Evolutionary conservation across 2,113 vertebrate species (phyloP).

Genomic region (Rhegmatorhina hoffmannsi): DNA sequence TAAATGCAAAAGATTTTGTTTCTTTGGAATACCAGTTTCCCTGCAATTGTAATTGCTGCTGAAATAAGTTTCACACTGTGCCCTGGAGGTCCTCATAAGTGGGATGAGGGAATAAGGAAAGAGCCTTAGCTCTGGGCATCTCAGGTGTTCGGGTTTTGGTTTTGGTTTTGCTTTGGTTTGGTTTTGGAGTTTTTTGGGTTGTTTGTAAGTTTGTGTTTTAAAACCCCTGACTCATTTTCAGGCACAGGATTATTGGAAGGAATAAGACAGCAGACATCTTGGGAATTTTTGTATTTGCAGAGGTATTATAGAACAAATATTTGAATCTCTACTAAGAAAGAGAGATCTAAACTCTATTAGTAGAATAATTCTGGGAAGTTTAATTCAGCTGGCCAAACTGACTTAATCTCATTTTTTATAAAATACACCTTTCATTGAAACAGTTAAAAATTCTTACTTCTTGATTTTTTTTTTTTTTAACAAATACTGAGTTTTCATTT

Average conservation of each 20-base stretch:
- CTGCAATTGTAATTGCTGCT: conserved; percentile 13
- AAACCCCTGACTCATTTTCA: neutral
- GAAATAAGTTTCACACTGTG: conserved; percentile 25
- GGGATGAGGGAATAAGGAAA: neutral
- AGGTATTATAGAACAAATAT: neutral
- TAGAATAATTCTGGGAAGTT: neutral
- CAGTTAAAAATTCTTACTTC: neutral
- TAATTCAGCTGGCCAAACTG: neutral
- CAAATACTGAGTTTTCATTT: neutral
- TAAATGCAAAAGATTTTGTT: conserved; percentile 32
- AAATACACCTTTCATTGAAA: neutral
- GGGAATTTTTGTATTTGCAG: conserved; percentile 7
- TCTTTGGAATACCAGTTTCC: neutral
- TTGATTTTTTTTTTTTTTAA: neutral
- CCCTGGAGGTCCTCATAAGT: conserved; percentile 21
- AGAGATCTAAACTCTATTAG: neutral
- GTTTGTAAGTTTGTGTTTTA: neutral
- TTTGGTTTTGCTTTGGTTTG: neutral
- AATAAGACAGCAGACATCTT: conserved; percentile 19
- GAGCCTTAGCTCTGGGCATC: neutral
- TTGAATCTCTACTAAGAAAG: neutral
- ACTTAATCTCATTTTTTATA: neutral
- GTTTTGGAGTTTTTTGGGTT: neutral
- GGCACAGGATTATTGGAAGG: conserved; percentile 19
- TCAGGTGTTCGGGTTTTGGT: neutral